These are phyloP conservation scores for Epizoanthus scotinus DNA, from an alignment of 92 coral and sea anemone species.

Conservation along the genomic window DNA sequence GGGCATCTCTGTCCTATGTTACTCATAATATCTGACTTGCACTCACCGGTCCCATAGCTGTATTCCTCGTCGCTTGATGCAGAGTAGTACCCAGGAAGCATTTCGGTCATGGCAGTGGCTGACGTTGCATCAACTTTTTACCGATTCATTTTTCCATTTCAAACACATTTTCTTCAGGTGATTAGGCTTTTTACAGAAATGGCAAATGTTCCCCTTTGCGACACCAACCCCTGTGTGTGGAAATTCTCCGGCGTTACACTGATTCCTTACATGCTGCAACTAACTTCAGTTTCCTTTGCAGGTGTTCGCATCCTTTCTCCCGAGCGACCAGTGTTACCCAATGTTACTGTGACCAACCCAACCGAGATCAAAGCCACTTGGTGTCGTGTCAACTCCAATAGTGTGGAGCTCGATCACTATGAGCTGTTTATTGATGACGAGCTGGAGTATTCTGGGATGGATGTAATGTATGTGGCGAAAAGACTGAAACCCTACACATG, in stretches of 20 bases:
- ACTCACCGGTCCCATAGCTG: background rate
- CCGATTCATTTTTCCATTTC: conserved; percentile 18
- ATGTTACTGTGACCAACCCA: conserved; percentile 84
- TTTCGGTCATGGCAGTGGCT: background rate
- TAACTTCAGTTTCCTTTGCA: background rate
- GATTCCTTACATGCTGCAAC: too few relatives aligned
- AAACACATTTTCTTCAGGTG: conserved; percentile 34
- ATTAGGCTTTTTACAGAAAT: conserved; percentile 28
- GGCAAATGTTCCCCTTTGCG: conserved; percentile 42
- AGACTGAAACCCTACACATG: conserved; percentile 85
- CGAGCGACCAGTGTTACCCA: conserved; percentile 90
- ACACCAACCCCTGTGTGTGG: conserved; percentile 28
- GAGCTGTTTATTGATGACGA: conserved; percentile 90
- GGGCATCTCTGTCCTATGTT: background rate
- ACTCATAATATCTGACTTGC: background rate
- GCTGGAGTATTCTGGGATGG: conserved; percentile 94
- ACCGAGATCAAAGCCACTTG: conserved; percentile 91
- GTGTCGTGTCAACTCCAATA: conserved; percentile 91
- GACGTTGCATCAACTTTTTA: background rate
- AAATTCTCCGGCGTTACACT: too few relatives aligned
- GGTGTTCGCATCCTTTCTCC: conserved; percentile 53
- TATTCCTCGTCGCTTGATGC: background rate
- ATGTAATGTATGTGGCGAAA: conserved; percentile 89
- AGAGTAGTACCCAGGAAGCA: background rate
- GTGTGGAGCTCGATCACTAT: conserved; percentile 84